Percentiles rank a stretch among this genome's conserved stretches.
Evolutionary conservation across 2,797 vertebrate species (phyloP).

Genomic region (Sciurus carolinensis): DNA sequence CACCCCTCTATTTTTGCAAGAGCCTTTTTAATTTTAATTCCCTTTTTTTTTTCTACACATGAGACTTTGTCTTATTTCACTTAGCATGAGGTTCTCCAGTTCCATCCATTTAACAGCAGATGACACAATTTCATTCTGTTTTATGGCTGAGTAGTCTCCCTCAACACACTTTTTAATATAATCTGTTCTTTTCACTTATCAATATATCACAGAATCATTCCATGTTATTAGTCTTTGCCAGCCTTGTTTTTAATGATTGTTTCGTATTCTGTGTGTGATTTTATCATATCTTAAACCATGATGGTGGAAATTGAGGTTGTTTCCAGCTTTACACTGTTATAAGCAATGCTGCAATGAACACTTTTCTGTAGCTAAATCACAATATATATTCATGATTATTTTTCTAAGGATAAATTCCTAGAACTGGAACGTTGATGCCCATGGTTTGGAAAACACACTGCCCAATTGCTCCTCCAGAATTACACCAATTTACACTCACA

Average conservation of each 20-base stretch:
- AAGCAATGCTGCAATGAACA: constrained; percentile 32
- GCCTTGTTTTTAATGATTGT: constrained; percentile 27
- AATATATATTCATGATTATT: constrained; percentile 23
- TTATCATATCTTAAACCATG: constrained; percentile 38
- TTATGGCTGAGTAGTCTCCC: no score
- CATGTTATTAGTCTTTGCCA: constrained; percentile 57
- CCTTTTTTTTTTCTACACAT: no score
- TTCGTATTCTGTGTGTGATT: not conserved
- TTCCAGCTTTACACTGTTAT: constrained; percentile 40
- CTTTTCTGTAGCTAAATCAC: constrained; percentile 34
- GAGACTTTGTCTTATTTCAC: no score
- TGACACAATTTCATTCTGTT: no score
- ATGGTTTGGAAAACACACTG: constrained; percentile 6
- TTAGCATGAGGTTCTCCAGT: no score
- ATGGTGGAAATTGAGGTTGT: constrained; percentile 39
- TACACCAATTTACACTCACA: not conserved
- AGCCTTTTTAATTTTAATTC: not conserved
- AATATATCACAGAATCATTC: constrained; percentile 17
- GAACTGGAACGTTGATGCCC: not conserved
- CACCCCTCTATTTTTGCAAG: not conserved
- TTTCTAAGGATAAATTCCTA: constrained; percentile 56
- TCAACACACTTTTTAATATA: constrained; percentile 10
- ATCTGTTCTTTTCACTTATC: constrained; percentile 32
- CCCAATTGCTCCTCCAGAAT: constrained; percentile 21
- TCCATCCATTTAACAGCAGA: no score